Evolutionary conservation across 2,888 invertebrate genomes (phyloP), one percentile per base, ranked within the genome.

Genomic region (Spialia ferax): DNA sequence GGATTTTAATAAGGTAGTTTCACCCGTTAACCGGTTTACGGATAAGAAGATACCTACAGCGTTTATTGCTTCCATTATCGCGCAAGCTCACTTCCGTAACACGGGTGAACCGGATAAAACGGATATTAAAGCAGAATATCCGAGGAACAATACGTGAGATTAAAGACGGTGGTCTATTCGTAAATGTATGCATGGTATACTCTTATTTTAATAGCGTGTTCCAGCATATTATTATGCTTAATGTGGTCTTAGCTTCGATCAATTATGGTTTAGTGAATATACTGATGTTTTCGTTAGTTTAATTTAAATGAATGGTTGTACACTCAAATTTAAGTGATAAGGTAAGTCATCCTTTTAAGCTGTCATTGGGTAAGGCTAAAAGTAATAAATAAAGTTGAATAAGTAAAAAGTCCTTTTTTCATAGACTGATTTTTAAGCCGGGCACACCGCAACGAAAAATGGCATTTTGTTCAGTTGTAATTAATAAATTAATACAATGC

Each of bases 111-210:
- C 64, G 64, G 64, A 57, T 64, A 64, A 63, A 54, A 29, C 64
- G 48, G 48, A 57, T 63, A 63, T 63, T 63, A 42, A 63, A 55
- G 38, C 54, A 63, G 54, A 54, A 26, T 63, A 26, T 63, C 54
- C 42, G 32, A 11, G 8, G 38, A 56, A 56, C 54, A 63, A 63
- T 63, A 54, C 42, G 63, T 29, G 23, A 29, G 54, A 15, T 54
- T 26, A 26, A 54, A 54, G 23, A 52, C 7, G 23, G 35, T 35
- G 42, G 15, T 42, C 0, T 42, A 5, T 15, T 15, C 15, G 42
- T 15, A 15, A 15, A 42, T 42, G 15, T 42, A 15, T 42, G 42
- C 7, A 42, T 7, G 38, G 0, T 38, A 3, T n/a, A n/a, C 38
- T 38, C 38, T 38, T n/a, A 38, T 38, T 13, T 38, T 38, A 38